Conservation (phyloP, 2,888 invertebrate genomes). For the Diaphora mendica region DNA sequence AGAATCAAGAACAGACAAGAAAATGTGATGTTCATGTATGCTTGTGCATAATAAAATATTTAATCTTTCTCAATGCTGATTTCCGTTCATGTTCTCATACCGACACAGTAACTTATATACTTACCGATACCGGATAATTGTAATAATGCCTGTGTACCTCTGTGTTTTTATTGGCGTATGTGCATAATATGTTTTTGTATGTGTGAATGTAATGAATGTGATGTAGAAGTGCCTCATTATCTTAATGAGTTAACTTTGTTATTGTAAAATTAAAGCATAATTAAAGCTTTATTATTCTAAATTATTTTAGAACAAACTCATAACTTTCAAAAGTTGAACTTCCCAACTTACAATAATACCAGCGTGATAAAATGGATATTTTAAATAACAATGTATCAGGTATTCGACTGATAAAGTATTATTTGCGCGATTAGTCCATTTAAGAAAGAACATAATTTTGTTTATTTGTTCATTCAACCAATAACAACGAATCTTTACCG, state of each 20-base stretch:
- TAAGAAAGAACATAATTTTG: neutral
- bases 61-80: neutral
- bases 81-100: neutral
- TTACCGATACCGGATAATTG: neutral
- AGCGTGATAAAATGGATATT: neutral
- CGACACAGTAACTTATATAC: neutral
- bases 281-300: too few relatives aligned
- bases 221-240: too few relatives aligned
- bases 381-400: neutral
- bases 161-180: neutral
- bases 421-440: neutral
- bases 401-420: too few relatives aligned
- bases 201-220: too few relatives aligned
- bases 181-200: too few relatives aligned
- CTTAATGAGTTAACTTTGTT: too few relatives aligned
- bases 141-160: neutral
- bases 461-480: neutral
- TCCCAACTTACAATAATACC: neutral
- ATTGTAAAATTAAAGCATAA: too few relatives aligned
- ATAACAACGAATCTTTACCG: constrained; percentile 6
- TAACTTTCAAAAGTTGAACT: too few relatives aligned
- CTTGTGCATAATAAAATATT: too few relatives aligned
- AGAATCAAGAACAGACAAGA: too few relatives aligned
- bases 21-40: too few relatives aligned
- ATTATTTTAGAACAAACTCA: too few relatives aligned